These are phyloP conservation scores for Natrix natrix DNA, from an alignment of 2,797 vertebrate species.

Conservation along the genomic window DNA sequence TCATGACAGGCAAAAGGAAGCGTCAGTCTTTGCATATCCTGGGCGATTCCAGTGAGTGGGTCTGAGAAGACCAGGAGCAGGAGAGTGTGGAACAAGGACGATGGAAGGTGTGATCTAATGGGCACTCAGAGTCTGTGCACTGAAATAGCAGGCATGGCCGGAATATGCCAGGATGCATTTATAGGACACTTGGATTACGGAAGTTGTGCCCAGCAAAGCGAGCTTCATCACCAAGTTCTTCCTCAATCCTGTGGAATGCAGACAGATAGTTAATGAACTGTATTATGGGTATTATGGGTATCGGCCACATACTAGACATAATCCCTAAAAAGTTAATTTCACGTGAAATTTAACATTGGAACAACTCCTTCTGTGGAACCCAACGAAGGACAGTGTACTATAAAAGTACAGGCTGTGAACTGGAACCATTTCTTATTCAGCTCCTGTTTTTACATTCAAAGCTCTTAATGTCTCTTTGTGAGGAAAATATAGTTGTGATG, in stretches of 20 bases:
- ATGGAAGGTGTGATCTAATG: slow-evolving; percentile 42
- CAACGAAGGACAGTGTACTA: neutral
- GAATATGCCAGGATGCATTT: slow-evolving; percentile 59
- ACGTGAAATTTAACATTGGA: neutral
- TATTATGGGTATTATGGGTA: neutral
- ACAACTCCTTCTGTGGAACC: neutral
- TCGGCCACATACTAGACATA: neutral
- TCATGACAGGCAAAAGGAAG: slow-evolving; percentile 38
- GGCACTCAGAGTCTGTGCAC: slow-evolving; percentile 61
- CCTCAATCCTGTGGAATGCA: slow-evolving; percentile 83
- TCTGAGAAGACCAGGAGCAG: slow-evolving; percentile 25
- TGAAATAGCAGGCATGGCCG: slow-evolving; percentile 53
- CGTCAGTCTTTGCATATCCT: slow-evolving; percentile 44
- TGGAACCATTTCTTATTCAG: neutral
- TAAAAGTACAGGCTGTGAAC: neutral
- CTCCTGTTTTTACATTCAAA: neutral
- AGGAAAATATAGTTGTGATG: neutral
- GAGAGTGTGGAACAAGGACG: slow-evolving; percentile 40
- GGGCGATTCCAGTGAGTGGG: slow-evolving; percentile 41
- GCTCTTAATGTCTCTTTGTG: too few relatives aligned
- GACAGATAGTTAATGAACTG: neutral
- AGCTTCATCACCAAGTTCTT: slow-evolving; percentile 89
- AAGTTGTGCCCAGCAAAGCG: slow-evolving; percentile 92
- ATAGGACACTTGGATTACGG: slow-evolving; percentile 90
- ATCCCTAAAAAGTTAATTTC: neutral